phyloP scores from a whole-genome alignment of 2,797 vertebrate species.

The Prunella strophiata region DNA sequence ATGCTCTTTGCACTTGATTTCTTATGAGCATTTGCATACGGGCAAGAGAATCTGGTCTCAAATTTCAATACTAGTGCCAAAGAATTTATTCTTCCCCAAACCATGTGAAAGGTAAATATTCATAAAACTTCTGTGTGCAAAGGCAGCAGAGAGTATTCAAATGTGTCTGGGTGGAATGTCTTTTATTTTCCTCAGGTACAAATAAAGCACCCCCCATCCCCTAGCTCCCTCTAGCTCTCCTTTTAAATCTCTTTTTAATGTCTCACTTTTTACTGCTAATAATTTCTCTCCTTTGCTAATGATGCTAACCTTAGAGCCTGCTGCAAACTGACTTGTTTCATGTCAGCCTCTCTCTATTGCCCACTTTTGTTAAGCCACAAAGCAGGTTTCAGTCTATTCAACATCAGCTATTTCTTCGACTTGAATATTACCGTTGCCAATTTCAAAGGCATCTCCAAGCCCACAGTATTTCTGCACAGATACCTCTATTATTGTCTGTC shows the following conservation, averaged over 20 bases:
- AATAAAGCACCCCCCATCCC: constrained; percentile 32
- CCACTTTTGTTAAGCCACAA: constrained; percentile 73
- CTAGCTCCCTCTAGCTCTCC: constrained; percentile 49
- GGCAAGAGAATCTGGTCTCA: neutral
- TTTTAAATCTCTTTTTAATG: constrained; percentile 65
- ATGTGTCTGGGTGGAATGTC: neutral
- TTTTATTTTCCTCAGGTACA: constrained; percentile 16
- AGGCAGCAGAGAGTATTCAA: neutral
- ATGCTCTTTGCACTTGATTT: neutral
- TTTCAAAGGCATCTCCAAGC: constrained; percentile 73
- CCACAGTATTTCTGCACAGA: constrained; percentile 58
- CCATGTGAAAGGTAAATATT: constrained; percentile 53
- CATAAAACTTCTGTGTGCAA: constrained; percentile 22
- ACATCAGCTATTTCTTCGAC: constrained; percentile 44
- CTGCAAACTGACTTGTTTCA: constrained; percentile 59
- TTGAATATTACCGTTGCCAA: constrained; percentile 19
- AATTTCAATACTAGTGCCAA: neutral
- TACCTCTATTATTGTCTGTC: constrained; percentile 66
- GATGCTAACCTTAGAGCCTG: constrained; percentile 62
- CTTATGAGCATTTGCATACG: neutral
- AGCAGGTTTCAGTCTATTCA: constrained; percentile 57
- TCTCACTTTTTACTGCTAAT: constrained; percentile 72
- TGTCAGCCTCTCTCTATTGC: constrained; percentile 48
- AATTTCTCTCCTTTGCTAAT: constrained; percentile 68
- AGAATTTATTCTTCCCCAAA: constrained; percentile 39